phyloP scores from a whole-genome alignment of 2,888 invertebrate genomes.

The Aethes cnicana region DNA sequence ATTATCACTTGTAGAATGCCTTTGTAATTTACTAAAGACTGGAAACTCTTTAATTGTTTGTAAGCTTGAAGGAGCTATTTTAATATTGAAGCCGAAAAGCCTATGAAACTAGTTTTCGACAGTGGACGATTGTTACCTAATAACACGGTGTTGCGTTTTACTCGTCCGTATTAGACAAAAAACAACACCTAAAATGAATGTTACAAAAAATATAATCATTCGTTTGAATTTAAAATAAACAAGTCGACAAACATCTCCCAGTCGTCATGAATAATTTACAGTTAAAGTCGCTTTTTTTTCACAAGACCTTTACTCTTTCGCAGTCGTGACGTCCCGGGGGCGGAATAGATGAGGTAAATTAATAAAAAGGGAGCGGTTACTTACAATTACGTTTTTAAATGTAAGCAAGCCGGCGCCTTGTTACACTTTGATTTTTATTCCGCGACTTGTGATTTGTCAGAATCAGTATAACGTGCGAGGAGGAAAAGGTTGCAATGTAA shows the following conservation, averaged over 20 bases:
- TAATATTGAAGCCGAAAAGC: too few species aligned
- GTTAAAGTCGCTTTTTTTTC: conserved; percentile 41
- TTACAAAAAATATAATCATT: too few species aligned
- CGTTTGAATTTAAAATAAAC: conserved; percentile 48
- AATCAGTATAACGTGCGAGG: conserved; percentile 29
- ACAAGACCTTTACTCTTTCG: conserved; percentile 51
- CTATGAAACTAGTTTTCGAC: too few species aligned
- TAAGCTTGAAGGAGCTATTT: too few species aligned
- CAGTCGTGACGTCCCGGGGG: conserved; percentile 58
- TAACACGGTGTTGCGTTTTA: too few species aligned
- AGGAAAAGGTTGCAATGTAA: conserved; percentile 38
- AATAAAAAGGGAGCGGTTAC: conserved; percentile 79
- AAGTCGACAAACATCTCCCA: conserved; percentile 42
- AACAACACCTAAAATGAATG: conserved; percentile 1
- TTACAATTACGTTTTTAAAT: conserved; percentile 82
- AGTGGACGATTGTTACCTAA: too few species aligned
- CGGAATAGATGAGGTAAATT: conserved; percentile 78
- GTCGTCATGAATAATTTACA: conserved; percentile 70
- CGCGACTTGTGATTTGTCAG: conserved; percentile 77
- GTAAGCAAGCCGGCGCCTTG: conserved; percentile 74
- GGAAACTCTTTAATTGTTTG: too few species aligned
- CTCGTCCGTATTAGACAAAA: too few species aligned
- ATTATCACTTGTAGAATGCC: conserved; percentile 23
- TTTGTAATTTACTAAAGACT: conserved; percentile 12
- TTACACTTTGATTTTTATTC: conserved; percentile 77